Evolutionary conservation across 2,113 vertebrate species (phyloP).

Genomic region (Eonycteris spelaea): DNA sequence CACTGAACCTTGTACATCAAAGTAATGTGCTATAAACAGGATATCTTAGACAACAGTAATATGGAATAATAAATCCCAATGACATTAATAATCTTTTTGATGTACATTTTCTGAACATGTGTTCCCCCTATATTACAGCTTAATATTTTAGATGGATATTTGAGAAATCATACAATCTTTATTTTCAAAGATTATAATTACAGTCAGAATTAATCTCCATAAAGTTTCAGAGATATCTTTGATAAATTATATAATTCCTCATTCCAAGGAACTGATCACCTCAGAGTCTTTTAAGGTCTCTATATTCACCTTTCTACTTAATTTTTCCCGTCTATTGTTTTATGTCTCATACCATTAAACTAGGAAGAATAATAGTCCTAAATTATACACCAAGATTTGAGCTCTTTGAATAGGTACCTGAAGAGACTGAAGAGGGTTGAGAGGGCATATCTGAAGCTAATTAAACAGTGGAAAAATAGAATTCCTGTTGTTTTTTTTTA

Average conservation of each 20-base stretch:
- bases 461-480: constrained; percentile 21
- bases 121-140: background rate
- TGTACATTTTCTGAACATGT: background rate
- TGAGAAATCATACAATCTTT: constrained; percentile 9
- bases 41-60: background rate
- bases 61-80: background rate
- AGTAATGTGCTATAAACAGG: background rate
- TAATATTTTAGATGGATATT: constrained; percentile 18
- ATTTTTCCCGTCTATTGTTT: background rate
- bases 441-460: background rate
- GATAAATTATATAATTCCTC: background rate
- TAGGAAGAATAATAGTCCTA: constrained; percentile 1
- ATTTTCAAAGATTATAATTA: constrained; percentile 24
- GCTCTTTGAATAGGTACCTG: background rate
- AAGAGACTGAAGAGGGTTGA: background rate
- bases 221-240: background rate
- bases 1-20: background rate
- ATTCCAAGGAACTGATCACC: background rate
- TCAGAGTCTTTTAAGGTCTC: background rate
- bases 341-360: background rate
- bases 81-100: background rate
- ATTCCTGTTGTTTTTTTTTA: background rate
- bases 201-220: background rate
- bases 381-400: constrained; percentile 8
- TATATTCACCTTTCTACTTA: background rate